These are phyloP conservation scores for Lithophane socia DNA, from an alignment of 2,888 invertebrate genomes.

Conservation along the genomic window DNA sequence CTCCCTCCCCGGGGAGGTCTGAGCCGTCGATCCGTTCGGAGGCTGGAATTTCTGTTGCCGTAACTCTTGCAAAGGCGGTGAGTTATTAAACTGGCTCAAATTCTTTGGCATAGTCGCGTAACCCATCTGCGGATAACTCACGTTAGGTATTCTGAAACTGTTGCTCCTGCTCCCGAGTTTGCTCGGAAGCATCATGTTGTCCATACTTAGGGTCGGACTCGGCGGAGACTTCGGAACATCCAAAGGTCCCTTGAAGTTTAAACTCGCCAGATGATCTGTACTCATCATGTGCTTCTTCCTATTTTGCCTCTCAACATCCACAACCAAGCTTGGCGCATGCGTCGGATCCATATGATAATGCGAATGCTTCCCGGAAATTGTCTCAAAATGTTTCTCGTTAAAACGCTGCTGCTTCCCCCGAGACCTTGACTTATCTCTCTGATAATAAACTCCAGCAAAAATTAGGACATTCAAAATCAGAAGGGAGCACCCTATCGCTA, in stretches of 20 bases:
- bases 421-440: slow-evolving; percentile 93
- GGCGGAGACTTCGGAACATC: slow-evolving; percentile 91
- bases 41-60: slow-evolving; percentile 91
- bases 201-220: slow-evolving; percentile 91
- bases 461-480: slow-evolving; percentile 95
- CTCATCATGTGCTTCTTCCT: slow-evolving; percentile 86
- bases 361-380: slow-evolving; percentile 94
- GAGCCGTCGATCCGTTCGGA: slow-evolving; percentile 90
- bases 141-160: slow-evolving; percentile 87
- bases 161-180: slow-evolving; percentile 89
- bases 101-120: slow-evolving; percentile 92
- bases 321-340: slow-evolving; percentile 95
- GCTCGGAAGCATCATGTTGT: slow-evolving; percentile 87
- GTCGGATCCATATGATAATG: slow-evolving; percentile 95
- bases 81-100: slow-evolving; percentile 89
- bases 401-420: slow-evolving; percentile 93
- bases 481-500: slow-evolving; percentile 95
- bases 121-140: slow-evolving; percentile 85
- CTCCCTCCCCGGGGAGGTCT: slow-evolving; percentile 79
- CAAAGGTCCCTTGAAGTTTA: slow-evolving; percentile 90
- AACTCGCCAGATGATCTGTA: slow-evolving; percentile 89
- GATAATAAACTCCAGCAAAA: slow-evolving; percentile 96
- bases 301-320: slow-evolving; percentile 93
- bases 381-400: slow-evolving; percentile 93
- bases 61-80: slow-evolving; percentile 87